Percentiles rank a stretch among this genome's conserved stretches.
phyloP scores from a whole-genome alignment of 2,888 invertebrate species.

The Ormyrus rosae region DNA sequence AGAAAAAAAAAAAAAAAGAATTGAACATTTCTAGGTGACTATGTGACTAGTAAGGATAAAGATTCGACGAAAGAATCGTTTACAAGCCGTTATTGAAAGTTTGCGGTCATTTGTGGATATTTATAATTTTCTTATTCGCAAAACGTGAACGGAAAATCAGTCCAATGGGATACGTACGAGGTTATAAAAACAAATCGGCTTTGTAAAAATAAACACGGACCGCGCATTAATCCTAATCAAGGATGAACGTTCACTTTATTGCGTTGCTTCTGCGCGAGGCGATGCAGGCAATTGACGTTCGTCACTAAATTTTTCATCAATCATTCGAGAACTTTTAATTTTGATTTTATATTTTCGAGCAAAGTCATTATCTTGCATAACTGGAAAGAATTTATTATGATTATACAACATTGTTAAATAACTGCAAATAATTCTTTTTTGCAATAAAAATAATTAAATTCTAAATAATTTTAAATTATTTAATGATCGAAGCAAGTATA shows the following conservation, averaged over 20 bases:
- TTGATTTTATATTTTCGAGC: neutral
- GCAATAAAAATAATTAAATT: neutral
- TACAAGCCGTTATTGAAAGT: neutral
- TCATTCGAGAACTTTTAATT: neutral
- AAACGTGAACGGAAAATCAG: conserved; percentile 37
- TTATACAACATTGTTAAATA: too few species aligned
- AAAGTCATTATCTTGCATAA: too few species aligned
- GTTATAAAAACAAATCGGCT: conserved; percentile 7
- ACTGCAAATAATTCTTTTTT: too few species aligned
- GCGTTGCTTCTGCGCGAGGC: neutral
- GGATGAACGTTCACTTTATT: conserved; percentile 36
- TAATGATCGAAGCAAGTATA: too few species aligned
- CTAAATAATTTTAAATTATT: neutral
- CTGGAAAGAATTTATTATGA: too few species aligned
- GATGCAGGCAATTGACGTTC: conserved; percentile 8
- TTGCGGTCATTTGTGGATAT: conserved; percentile 9
- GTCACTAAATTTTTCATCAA: neutral
- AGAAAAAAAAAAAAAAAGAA: too few species aligned
- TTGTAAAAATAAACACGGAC: conserved; percentile 37
- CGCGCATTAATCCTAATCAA: conserved; percentile 46
- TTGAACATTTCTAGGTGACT: neutral
- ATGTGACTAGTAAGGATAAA: neutral
- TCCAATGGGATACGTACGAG: conserved; percentile 15
- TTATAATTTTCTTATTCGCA: conserved; percentile 26
- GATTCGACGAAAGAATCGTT: neutral